Evolutionary conservation across 2,888 invertebrate genomes (phyloP), one percentile per base, ranked within the genome.

Genomic region (Galerucella nymphaeae): DNA sequence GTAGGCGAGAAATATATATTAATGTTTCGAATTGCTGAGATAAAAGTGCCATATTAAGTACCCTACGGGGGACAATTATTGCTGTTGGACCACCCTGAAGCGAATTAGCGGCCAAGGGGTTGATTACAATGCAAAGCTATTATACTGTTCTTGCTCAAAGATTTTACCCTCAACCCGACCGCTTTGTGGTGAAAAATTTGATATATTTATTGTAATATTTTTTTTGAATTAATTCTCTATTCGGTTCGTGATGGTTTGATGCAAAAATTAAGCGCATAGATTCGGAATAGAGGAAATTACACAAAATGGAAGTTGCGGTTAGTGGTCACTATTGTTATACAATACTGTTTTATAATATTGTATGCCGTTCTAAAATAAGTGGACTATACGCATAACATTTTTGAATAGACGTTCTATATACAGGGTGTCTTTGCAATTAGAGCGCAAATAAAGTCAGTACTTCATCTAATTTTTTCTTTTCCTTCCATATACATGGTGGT

Each of bases 11-110:
- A 70, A 74, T 64, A 77, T 75, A 74, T 76, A 81, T 81, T 80
- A 79, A 81, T 80, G 79, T 75, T 77, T 77, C 73, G 76, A 66
- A 77, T 79, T 78, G 75, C 71, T 77, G 80, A 78, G 70, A 50
- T 71, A 55, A 30, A 41, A 66, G 66, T 66, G 42, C 66, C 62
- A 67, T 71, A 71, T 71, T 61, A 66, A 67, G 57, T 62, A 62
- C 71, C 62, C 71, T 63, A 62, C 63, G 66, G 71, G 71, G 57
- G 71, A 71, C 71, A 71, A 71, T 71, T 71, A 71, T 71, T 55
- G 41, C 62, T 41, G 41, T 14, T 20, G 23, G 71, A 71, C 71
- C 71, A 71, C 71, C 71, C 71, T 70, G 70, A 70, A 70, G 57
- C 42, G 63, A 50, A 63, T 70, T 63, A 70, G 70, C 63, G 64